Evolutionary conservation across 2,113 vertebrate genomes (phyloP), one percentile per base, ranked within the genome.

Genomic region (Oplegnathus fasciatus): DNA sequence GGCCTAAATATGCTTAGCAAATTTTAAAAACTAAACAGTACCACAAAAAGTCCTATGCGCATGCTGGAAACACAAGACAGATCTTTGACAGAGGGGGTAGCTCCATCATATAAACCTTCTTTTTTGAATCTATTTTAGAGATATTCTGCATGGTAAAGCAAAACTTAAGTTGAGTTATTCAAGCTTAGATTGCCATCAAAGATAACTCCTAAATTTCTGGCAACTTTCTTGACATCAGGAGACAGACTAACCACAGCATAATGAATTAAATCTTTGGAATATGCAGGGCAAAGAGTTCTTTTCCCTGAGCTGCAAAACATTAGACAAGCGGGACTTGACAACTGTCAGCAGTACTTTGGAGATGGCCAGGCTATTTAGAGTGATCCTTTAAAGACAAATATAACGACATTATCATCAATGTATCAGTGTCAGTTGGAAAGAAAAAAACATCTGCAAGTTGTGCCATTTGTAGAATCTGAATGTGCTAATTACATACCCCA

Each of bases 211-310:
- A 28, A n/a, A 81, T 70, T 75, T 86, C 54, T 75, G 37, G 76
- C n/a, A 74, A n/a, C 50, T 81, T 61, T 54, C 34, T 67, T 62
- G 48, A 84, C 37, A 74, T 64, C 78, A 46, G 57, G 64, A 85
- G 83, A 82, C 57, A 66, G 58, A 75, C 55, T 50, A 42, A 71
- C 37, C 74, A 54, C 76, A 44, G 52, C 62, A 62, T 54, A 82
- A 72, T 82, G 74, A 62, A 83, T 78, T 50, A 66, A 75, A 86
- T 75, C 52, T 88, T 68, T 69, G 48, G 30, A 64, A 70, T 37
- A 88, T 61, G 37, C 66, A 80, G 44, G 70, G 10, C 66, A 80
- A 64, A 55, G 32, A 52, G 44, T 61, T 60, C 3, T 61, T 80
- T 83, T 68, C 46, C 54, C 71, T 65, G 28, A 70, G 75, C 65